These are phyloP conservation scores for Thumatha senex DNA, from an alignment of 2,888 invertebrate species.

Conservation along the genomic window DNA sequence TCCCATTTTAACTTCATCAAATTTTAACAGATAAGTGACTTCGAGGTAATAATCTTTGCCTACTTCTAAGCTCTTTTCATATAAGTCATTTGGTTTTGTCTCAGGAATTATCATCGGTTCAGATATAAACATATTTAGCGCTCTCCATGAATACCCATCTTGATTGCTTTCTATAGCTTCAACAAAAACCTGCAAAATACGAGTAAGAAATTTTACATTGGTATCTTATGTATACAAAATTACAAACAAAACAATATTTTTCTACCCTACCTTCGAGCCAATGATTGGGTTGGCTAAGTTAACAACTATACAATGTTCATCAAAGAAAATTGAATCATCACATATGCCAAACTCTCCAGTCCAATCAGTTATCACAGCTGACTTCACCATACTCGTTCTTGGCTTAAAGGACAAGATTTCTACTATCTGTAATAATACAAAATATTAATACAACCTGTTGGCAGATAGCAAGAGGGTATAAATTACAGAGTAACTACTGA, in stretches of 20 bases:
- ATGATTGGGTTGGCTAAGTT: constrained; percentile 79
- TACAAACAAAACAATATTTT: too few species aligned
- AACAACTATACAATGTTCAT: constrained; percentile 78
- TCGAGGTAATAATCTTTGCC: constrained; percentile 79
- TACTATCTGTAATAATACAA: constrained; percentile 76
- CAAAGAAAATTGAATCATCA: constrained; percentile 84
- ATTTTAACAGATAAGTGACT: constrained; percentile 76
- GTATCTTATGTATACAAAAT: too few species aligned
- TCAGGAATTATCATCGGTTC: constrained; percentile 50
- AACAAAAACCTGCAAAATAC: constrained; percentile 72
- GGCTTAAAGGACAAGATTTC: constrained; percentile 85
- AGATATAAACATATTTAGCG: constrained; percentile 65
- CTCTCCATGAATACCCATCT: constrained; percentile 83
- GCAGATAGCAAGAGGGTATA: too few species aligned
- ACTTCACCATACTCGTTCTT: constrained; percentile 81
- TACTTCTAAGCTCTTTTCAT: constrained; percentile 39
- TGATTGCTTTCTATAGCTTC: constrained; percentile 90
- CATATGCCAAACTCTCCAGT: constrained; percentile 80
- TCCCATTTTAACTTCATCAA: constrained; percentile 71
- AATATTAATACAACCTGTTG: too few species aligned
- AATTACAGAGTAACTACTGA: too few species aligned
- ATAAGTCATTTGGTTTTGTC: constrained; percentile 32
- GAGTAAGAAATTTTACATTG: background rate
- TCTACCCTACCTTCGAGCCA: constrained; percentile 83
- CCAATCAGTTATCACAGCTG: constrained; percentile 76